Evolutionary conservation across 1,140 invertebrate species (phyloP), one percentile per base, ranked within the genome.

Genomic region (Anoplolepis gracilipes): DNA sequence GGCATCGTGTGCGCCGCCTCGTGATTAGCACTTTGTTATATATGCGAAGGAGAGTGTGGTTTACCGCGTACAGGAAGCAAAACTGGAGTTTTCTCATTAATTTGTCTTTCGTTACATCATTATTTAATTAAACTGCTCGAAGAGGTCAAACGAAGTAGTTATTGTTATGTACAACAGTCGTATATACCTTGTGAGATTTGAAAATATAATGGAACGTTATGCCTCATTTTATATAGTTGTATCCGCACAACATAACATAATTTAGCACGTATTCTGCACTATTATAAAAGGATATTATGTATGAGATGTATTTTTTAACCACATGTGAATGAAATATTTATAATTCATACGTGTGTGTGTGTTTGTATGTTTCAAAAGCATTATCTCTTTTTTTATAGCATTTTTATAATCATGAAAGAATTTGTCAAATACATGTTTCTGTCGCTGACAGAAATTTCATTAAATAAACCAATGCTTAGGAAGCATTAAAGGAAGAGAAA

Each of bases 11-110:
- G 46, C 78, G 42, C 30, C 33, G 42, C 49, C n/a, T 57, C 64
- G 61, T n/a, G 42, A 67, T 76, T 82, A 73, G 25, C 25, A 73
- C 55, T 72, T 72, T n/a, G 53, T 73, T 11, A 1, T 39, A 69
- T 57, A 13, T 5, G 33, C 57, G 8, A n/a, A 36, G 30, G 28
- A 22, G n/a, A 61, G 53, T 70, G 36, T 30, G 64, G 42, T 70
- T 57, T n/a, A 46, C 19, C 33, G 13, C 13, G 25, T n/a, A 42
- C 36, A 42, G 13, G 59, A 28, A 72, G 28, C 13, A 33, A 33
- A 42, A 8, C 19, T 4, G 0, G 2, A 72, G 46, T n/a, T 55
- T 70, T 70, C 30, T 4, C 22, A 57, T 49, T 70, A 55, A 33
- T 57, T 77, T 28, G 22, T 16, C 22, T 11, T 57, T 55, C 1